A percentile compares a stretch with the other conserved stretches of the same genome.
These are phyloP conservation scores for Bombus huntii DNA, from an alignment of 1,140 invertebrate species.

Conservation along the genomic window DNA sequence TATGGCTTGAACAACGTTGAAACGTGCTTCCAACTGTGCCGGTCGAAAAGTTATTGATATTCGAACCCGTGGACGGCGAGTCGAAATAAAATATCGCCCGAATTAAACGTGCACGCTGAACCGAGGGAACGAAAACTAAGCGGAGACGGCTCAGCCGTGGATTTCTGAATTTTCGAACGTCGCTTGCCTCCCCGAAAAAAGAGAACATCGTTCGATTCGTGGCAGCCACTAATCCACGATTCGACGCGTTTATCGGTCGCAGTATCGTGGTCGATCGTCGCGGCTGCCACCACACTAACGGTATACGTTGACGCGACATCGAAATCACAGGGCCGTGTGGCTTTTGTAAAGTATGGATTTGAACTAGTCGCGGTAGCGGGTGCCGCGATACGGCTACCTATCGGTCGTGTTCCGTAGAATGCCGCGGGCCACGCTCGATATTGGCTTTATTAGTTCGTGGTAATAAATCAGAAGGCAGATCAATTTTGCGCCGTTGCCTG, in stretches of 20 bases:
- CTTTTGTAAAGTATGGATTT: slow-evolving; percentile 70
- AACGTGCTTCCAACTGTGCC: slow-evolving; percentile 2
- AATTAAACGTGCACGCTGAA: background rate
- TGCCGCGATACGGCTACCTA: slow-evolving; percentile 58
- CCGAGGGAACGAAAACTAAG: background rate
- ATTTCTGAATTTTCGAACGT: background rate
- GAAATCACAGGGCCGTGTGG: slow-evolving; percentile 33
- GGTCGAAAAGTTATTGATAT: slow-evolving; percentile 30
- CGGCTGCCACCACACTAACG: background rate
- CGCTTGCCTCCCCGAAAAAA: background rate
- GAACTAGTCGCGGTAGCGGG: slow-evolving; percentile 44
- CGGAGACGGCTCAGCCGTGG: background rate
- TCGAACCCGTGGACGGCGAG: slow-evolving; percentile 12
- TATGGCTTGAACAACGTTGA: slow-evolving; percentile 4
- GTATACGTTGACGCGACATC: slow-evolving; percentile 24
- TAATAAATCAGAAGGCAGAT: slow-evolving; percentile 79
- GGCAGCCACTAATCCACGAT: slow-evolving; percentile 7
- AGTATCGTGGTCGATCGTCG: background rate
- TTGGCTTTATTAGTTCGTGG: slow-evolving; percentile 78
- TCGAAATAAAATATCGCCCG: slow-evolving; percentile 24
- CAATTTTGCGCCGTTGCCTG: slow-evolving; percentile 77
- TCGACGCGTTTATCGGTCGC: slow-evolving; percentile 15
- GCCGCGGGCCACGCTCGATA: slow-evolving; percentile 71
- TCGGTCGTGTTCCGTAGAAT: slow-evolving; percentile 56
- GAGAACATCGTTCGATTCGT: background rate